Base-by-base conservation (phyloP, 2,797 vertebrate genomes). In the Huso huso region DNA sequence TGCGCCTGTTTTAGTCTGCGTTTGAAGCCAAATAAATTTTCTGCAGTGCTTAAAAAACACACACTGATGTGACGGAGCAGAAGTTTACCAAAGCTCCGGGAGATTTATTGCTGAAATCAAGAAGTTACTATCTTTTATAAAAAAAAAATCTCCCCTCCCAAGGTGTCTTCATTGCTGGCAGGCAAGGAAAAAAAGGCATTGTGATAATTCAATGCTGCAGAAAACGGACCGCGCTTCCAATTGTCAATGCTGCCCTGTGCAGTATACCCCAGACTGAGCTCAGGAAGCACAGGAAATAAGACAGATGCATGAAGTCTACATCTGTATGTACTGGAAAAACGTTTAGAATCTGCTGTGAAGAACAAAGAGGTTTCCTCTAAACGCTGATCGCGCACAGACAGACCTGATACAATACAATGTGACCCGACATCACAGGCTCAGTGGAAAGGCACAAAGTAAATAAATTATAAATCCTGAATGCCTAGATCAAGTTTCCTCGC, bases 391-490 rank as follows among this genome's bases (percentile, higher is more conserved):
- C 23, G 23, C 23, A 37, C 23, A 61, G 51, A 66, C 61, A 62
- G 61, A 11, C 53, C 55, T 6, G 51, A 12, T 49, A 23, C 55
- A 48, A 49, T 62, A 50, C 51, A 53, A 74, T 70, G 62, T 0
- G 70, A 74, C 69, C 18, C 57, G 69, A 52, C 64, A 70, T 72
- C 79, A 55, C 48, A 69, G 73, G 70, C 66, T 69, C 78, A 78
- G 80, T 71, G 12, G 70, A 64, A 74, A 77, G 61, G 65, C 69
- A 70, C 63, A 10, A 61, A 72, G 77, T 84, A 83, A 86, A 93
- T 93, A 85, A 94, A 89, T 93, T 88, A 93, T 90, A 81, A 70
- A 76, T 66, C 71, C 68, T 55, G 73, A 49, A 76, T 69, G 73
- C 66, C 66, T 52, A n/a, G 88, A 86, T 94, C 84, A 4, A 66